These are phyloP conservation scores for Chunga burmeisteri DNA, from an alignment of 2,113 vertebrate genomes.

Conservation along the genomic window DNA sequence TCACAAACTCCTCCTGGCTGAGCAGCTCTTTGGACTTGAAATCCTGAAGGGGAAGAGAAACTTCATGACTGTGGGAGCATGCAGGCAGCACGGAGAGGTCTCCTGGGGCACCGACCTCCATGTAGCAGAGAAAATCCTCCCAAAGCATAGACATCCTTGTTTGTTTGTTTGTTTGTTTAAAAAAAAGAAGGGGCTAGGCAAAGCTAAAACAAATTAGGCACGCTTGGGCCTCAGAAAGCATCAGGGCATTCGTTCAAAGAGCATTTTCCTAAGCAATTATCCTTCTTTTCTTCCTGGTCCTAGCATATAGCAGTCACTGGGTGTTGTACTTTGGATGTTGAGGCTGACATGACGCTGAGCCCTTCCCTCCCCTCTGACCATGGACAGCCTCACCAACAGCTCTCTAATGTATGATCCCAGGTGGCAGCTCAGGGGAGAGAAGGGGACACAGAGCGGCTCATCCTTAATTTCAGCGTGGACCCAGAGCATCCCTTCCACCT, in stretches of 20 bases:
- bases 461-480: background rate
- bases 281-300: background rate
- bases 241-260: background rate
- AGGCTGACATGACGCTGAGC: background rate
- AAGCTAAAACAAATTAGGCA: background rate
- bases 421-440: background rate
- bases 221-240: background rate
- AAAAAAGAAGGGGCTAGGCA: background rate
- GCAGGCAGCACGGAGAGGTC: background rate
- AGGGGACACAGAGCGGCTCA: background rate
- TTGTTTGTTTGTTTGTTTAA: background rate
- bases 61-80: background rate
- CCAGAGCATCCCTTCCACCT: background rate
- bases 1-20: slow-evolving; percentile 87
- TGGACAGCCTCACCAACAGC: background rate
- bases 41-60: slow-evolving; percentile 71
- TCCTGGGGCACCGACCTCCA: background rate
- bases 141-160: background rate
- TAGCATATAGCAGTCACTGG: background rate
- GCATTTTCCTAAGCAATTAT: background rate
- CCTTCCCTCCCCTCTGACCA: background rate
- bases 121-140: background rate
- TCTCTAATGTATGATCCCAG: fast-evolving
- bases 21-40: slow-evolving; percentile 91
- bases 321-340: background rate